These are phyloP conservation scores for Leucophenga maculata DNA, from an alignment of 2,888 invertebrate genomes.

Conservation along the genomic window DNA sequence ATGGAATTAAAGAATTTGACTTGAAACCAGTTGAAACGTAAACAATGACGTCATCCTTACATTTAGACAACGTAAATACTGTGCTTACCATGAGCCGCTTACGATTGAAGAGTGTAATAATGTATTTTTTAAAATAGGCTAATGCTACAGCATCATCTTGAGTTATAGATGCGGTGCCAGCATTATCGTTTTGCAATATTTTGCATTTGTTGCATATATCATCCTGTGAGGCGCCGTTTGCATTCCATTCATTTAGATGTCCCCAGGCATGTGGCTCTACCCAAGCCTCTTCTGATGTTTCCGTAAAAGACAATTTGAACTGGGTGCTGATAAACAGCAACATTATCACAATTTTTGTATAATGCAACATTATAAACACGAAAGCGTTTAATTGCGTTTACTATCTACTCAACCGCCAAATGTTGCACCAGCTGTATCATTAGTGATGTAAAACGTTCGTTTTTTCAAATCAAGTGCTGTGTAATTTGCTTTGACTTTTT, in stretches of 20 bases:
- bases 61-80: neutral
- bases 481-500: too few species aligned
- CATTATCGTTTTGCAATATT: neutral
- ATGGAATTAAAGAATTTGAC: conserved; percentile 14
- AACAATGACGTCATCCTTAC: conserved; percentile 47
- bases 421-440: too few species aligned
- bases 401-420: too few species aligned
- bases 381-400: too few species aligned
- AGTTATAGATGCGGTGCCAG: neutral
- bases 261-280: conserved; percentile 19
- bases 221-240: neutral
- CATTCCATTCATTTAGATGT: conserved; percentile 7
- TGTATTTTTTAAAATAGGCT: conserved; percentile 61
- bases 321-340: neutral
- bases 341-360: neutral
- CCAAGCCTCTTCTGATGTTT: conserved; percentile 3
- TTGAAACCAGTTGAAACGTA: conserved; percentile 19
- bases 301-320: neutral
- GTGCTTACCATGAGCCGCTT: conserved; percentile 52
- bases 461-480: too few species aligned
- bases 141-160: conserved; percentile 54
- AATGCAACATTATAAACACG: neutral
- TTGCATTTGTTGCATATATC: conserved; percentile 5
- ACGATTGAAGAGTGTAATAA: conserved; percentile 53
- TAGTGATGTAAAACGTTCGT: too few species aligned